Base-by-base conservation (phyloP, 2,797 vertebrate genomes). In the Xiphophorus birchmanni region DNA sequence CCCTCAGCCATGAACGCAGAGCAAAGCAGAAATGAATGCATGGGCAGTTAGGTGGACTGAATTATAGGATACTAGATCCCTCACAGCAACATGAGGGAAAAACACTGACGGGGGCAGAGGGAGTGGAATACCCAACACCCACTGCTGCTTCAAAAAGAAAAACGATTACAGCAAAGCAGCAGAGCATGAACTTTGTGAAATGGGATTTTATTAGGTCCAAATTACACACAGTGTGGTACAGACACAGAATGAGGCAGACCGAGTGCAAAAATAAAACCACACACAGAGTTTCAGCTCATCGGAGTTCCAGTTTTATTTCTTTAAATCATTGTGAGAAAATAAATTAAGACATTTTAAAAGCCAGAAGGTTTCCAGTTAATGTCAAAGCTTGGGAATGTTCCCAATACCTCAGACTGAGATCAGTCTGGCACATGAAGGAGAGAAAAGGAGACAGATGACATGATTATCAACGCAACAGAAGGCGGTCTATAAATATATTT, bases 41-140 rank as follows among this genome's bases (percentile, higher is more conserved):
- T 76, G 93, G 86, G 81, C 85, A 90, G 92, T 91, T 95, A 86
- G 87, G 50, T 81, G 35, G 72, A 80, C 85, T 94, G 90, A 94
- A 94, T 86, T 88, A 67, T 54, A 15, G 73, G 82, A 84, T 44
- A 75, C 79, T 84, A 79, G 69, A 45, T 47, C 4, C n/a, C 13
- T 44, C 42, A 72, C 11, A 29, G 42, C 69, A 18, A 11, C 23
- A 37, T 17, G 7, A 69, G 10, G 6, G 11, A 8, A 48, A 63
- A 45, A 26, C 4, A 29, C 29, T 0, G 13, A 35, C 17, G 1
- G 29, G n/a, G 26, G 3, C 2, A 9, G 2, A 7, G 2, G 18
- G 4, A n/a, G 26, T 44, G 67, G 23, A 71, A 71, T 67, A 82
- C 56, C 54, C 37, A 37, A 0, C 1, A 77, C n/a, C 87, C 29